Base-by-base conservation (phyloP, 2,888 invertebrate species). In the Argynnis bischoffii region DNA sequence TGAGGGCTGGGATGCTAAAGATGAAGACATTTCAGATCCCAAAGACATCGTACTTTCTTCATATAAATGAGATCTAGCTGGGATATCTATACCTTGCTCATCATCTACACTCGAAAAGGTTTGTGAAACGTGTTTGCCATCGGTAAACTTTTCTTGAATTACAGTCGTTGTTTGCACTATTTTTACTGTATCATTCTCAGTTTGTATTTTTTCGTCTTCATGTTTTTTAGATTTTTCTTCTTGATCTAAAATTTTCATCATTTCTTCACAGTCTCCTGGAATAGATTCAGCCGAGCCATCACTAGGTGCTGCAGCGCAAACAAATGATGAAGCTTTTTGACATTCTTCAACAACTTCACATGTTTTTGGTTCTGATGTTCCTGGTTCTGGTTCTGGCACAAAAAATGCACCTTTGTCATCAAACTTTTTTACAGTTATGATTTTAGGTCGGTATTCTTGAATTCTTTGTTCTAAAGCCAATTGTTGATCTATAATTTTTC, bases 201-300 rank as follows among this genome's bases (percentile, higher is more conserved):
- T 84, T 74, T 79, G 83, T 18, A 79, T 64, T 61, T 64, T 51
- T 15, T 73, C 70, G 26, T 69, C 64, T 64, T 82, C 77, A 18
- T 77, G 75, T 71, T 82, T 78, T 54, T 84, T 84, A 13, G 84
- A 80, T 72, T 87, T 87, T 70, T 91, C 89, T 93, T 88, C 95
- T 92, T 82, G 93, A 78, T 84, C 94, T 81, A 85, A 87, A 73
- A 89, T 88, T 91, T 88, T 94, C 94, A 86, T 94, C 94, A 81
- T 93, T 89, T 85, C 93, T 87, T 81, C 95, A 87, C 84, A 95
- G 82, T 80, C 95, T 90, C 90, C 95, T 88, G 92, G 91, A 69
- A 92, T 91, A 0, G 93, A 93, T 77, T 93, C 92, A 1, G 90
- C 92, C 55, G 93, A 92, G 13, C 92, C 93, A 61, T 91, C 92